A percentile compares a stretch with the other conserved stretches of the same genome.
Conservation (phyloP, 2,888 invertebrate genomes). For the Agriopis marginaria region DNA sequence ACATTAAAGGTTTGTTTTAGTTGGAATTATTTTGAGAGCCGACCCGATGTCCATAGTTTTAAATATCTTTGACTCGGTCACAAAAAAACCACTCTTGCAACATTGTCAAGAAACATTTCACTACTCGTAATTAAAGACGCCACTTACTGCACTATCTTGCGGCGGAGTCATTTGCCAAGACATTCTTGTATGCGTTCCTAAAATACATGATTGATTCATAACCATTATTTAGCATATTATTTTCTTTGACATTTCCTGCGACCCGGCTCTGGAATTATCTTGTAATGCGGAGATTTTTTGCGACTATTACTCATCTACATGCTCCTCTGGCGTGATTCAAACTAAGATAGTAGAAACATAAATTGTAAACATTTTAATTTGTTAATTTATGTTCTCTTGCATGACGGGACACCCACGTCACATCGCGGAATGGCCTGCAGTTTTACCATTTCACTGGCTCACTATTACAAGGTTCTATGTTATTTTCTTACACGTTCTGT, state of each 20-base stretch:
- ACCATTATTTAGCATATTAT: slow-evolving; percentile 31
- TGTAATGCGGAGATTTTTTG: slow-evolving; percentile 12
- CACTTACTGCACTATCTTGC: slow-evolving; percentile 8
- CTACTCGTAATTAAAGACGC: slow-evolving; percentile 5
- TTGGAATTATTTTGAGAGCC: too few relatives aligned
- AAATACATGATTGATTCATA: slow-evolving; percentile 46
- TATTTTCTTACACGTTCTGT: too few relatives aligned
- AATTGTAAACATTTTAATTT: background rate
- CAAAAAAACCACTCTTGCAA: background rate
- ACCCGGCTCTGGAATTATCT: background rate
- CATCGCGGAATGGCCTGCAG: too few relatives aligned
- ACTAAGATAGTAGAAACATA: slow-evolving; percentile 4
- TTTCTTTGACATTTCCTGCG: slow-evolving; percentile 47
- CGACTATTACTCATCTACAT: slow-evolving; percentile 19
- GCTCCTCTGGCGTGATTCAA: slow-evolving; percentile 14
- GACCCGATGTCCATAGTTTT: too few relatives aligned
- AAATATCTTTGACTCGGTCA: too few relatives aligned
- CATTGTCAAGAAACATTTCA: slow-evolving; percentile 3
- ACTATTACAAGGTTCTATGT: too few relatives aligned
- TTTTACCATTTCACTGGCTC: too few relatives aligned
- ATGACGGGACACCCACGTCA: too few relatives aligned
- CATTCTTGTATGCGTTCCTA: slow-evolving; percentile 36
- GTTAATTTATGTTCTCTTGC: background rate
- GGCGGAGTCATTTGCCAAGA: slow-evolving; percentile 39
- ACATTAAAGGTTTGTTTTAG: too few relatives aligned